phyloP scores from a whole-genome alignment of 1,140 invertebrate genomes.

The Trichonephila clavata region DNA sequence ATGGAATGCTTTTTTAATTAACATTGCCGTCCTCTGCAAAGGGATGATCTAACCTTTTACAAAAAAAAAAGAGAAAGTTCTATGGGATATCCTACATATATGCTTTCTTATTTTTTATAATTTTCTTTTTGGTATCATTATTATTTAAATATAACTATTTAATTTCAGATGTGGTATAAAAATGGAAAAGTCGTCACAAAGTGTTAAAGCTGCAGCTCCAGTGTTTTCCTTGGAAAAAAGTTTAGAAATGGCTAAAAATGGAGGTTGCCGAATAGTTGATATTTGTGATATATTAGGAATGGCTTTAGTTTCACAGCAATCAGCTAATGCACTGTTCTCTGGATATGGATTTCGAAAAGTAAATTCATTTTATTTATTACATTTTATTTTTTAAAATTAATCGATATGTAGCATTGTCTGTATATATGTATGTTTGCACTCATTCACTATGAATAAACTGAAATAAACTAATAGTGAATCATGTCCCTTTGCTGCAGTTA shows the following conservation, averaged over 20 bases:
- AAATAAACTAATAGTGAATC: too few species aligned
- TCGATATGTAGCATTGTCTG: too few species aligned
- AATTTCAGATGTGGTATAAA: conserved; percentile 71
- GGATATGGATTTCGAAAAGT: conserved; percentile 88
- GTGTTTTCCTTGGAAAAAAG: conserved; percentile 83
- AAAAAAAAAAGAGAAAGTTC: too few species aligned
- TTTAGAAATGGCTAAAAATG: conserved; percentile 85
- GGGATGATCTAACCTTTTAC: too few species aligned
- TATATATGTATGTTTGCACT: too few species aligned
- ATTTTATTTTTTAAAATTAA: too few species aligned
- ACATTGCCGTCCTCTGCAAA: too few species aligned
- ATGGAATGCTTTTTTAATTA: too few species aligned
- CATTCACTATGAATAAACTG: too few species aligned
- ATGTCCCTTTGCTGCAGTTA: too few species aligned
- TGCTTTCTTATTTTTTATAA: background rate
- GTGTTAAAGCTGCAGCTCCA: background rate
- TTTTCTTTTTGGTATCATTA: background rate
- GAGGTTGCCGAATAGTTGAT: conserved; percentile 89
- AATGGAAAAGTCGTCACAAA: conserved; percentile 36
- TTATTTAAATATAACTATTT: conserved; percentile 3
- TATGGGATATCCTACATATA: too few species aligned
- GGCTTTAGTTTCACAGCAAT: conserved; percentile 88
- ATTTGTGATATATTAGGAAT: conserved; percentile 85
- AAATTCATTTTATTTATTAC: background rate
- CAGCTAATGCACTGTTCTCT: conserved; percentile 86